Evolutionary conservation across 2,888 invertebrate genomes (phyloP), one percentile per base, ranked within the genome.

Genomic region (Apeira syringaria): DNA sequence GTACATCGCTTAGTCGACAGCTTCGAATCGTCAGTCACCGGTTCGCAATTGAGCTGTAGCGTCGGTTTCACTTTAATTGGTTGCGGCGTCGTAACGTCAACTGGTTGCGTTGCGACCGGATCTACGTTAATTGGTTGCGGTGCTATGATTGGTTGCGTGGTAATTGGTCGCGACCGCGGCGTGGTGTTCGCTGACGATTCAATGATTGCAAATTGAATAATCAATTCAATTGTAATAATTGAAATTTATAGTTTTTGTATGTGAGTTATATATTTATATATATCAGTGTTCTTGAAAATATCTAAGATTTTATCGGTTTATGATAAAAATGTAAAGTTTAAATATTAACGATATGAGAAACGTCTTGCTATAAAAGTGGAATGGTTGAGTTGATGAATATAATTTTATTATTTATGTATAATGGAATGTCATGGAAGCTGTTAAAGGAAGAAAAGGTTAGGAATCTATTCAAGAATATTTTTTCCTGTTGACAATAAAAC

Each of bases 351-450:
- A n/a, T n/a, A n/a, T n/a, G n/a, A n/a, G n/a, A 9, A 31, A 20
- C 26, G 35, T 42, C 25, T 42, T 34, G n/a, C n/a, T 43, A 18
- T 34, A 24, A 31, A 32, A 12, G 35, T 53, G 44, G 44, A 54
- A 51, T 49, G 51, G 30, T 48, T 28, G 20, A 45, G 46, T 46
- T 36, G 5, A 34, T 28, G 38, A 43, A 26, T 36, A 38, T 43
- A 11, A 5, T 44, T 35, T 22, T 39, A 40, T 42, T 40, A 30
- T 10, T 15, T 3, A 15, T 31, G 15, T 27, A 34, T 2, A 46
- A 39, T 53, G 50, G 41, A 35, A 25, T 35, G 32, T 47, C 29
- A 24, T 30, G 40, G 38, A 33, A 25, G 12, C 9, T 41, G 40
- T 17, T 35, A 38, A 11, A 46, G 37, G 35, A 29, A 38, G 12